Conservation (phyloP, 2,888 invertebrate species). For the Lysandra coridon region DNA sequence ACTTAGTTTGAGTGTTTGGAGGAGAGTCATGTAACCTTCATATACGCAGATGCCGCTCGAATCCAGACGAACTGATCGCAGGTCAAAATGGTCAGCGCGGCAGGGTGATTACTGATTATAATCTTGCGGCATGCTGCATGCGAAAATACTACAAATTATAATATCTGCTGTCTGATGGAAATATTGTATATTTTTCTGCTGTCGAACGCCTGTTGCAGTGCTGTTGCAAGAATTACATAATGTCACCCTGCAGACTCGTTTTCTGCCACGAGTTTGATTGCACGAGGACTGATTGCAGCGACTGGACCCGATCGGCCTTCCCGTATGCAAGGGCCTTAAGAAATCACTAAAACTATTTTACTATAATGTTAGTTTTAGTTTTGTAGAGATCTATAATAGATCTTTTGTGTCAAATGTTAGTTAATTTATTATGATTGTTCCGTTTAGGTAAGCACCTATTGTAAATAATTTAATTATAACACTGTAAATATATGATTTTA, state of each 20-base stretch:
- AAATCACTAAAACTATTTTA: background rate
- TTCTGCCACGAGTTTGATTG: background rate
- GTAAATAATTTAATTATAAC: slow-evolving; percentile 53
- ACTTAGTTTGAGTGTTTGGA: background rate
- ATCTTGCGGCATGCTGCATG: too few species aligned
- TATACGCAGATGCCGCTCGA: background rate
- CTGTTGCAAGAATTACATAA: background rate
- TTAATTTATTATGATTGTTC: slow-evolving; percentile 24
- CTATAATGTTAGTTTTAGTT: background rate
- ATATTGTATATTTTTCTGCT: too few species aligned
- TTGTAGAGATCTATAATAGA: background rate
- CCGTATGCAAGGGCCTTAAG: background rate
- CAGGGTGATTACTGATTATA: too few species aligned
- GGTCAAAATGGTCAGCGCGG: background rate
- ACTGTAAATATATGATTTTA: slow-evolving; percentile 52
- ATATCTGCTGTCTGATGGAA: too few species aligned
- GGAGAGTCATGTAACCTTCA: background rate
- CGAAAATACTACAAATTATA: too few species aligned
- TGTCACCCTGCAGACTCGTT: background rate
- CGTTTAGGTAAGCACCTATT: slow-evolving; percentile 38
- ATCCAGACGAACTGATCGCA: background rate
- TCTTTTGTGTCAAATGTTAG: slow-evolving; percentile 19
- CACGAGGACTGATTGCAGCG: background rate
- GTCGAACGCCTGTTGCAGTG: too few species aligned
- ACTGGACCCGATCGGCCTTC: background rate